Conservation (phyloP, 2,113 vertebrate species). For the Galeopterus variegatus region DNA sequence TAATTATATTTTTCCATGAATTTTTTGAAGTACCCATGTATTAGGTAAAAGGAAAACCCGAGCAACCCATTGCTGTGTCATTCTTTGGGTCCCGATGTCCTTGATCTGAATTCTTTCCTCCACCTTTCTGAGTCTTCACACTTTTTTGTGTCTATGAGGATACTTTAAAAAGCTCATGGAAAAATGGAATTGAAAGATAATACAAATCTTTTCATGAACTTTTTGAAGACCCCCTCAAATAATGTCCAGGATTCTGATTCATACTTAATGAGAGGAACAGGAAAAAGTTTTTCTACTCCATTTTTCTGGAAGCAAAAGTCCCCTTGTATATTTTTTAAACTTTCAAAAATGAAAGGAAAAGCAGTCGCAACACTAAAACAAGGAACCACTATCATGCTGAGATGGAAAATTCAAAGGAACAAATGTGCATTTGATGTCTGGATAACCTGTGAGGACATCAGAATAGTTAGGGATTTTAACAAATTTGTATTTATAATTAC, state of each 20-base stretch:
- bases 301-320: not conserved
- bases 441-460: not conserved
- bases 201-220: no score
- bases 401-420: not conserved
- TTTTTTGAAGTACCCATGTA: no score
- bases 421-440: not conserved
- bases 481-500: not conserved
- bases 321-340: not conserved
- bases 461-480: not conserved
- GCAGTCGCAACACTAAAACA: not conserved
- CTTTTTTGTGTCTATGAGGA: no score
- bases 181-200: no score
- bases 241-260: not conserved
- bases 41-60: not conserved
- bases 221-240: no score
- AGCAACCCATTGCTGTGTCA: not conserved
- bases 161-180: no score
- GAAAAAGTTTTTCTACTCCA: not conserved
- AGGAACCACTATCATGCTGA: not conserved
- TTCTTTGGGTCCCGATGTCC: not conserved
- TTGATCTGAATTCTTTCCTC: not conserved
- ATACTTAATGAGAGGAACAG: not conserved
- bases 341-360: not conserved
- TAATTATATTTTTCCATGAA: no score
- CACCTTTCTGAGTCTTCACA: not conserved